Base-by-base conservation (phyloP, 2,113 vertebrate genomes). In the Trogon surrucura region DNA sequence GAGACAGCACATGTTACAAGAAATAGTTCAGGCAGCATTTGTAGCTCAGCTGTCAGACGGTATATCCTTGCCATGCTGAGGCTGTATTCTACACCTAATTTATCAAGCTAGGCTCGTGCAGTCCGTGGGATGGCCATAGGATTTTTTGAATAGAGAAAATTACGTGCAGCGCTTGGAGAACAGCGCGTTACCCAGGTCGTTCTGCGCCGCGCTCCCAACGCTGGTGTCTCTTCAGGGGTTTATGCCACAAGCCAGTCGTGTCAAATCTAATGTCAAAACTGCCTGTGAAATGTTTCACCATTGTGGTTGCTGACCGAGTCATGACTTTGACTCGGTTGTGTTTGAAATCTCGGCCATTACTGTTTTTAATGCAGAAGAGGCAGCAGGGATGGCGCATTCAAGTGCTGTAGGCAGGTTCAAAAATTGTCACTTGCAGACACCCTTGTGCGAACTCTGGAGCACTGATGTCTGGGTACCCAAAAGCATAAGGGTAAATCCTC, bases 181-280 rank as follows among this genome's bases (percentile, higher is more conserved):
- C 44, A n/a, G 47, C 2, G 0, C 4, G 1, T 56, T 60, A 65
- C 36, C 45, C 2, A 3, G 15, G n/a, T 34, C 0, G 2, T 80
- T 91, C 60, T 45, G 65, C 6, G 2, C 60, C 9, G 1, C 3
- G 1, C 56, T 84, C 26, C 10, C 20, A 20, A n/a, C 2, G 4
- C 91, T 74, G 56, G 51, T 7, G 0, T 74, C 60, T 92, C 74
- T 53, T 65, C 45, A 61, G 92, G 85, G 80, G 53, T 91, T 91
- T 81, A 22, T 62, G 27, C 74, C 48, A 13, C 64, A 84, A 41
- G 83, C 54, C 41, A 53, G 34, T 84, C 0, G 0, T 79, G 80
- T 96, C 80, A 86, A 74, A 89, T 79, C 47, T 41, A 45, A 84
- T 86, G 85, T 74, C 57, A 69, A 47, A 87, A 48, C 73, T 79